A percentile compares a stretch with the other conserved stretches of the same genome.
phyloP scores from a whole-genome alignment of 2,888 invertebrate species.

The Coleophora deauratella region DNA sequence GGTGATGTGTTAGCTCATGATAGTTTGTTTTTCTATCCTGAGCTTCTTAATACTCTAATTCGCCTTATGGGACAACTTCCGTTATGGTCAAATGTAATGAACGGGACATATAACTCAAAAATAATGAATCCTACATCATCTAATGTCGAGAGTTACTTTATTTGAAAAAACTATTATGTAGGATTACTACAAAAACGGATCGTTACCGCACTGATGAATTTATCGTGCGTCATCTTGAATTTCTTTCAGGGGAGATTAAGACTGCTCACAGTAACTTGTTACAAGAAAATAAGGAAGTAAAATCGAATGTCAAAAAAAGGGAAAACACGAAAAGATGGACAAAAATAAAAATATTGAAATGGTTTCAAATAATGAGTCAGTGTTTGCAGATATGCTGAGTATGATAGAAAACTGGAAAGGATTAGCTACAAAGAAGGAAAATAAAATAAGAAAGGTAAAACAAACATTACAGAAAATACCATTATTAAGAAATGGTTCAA shows the following conservation, averaged over 20 bases:
- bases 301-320: not conserved
- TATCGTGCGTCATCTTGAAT: constrained; percentile 3
- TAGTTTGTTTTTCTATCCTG: constrained; percentile 10
- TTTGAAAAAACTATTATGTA: constrained; percentile 10
- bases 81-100: constrained; percentile 10
- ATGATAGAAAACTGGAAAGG: not conserved
- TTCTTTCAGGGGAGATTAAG: constrained; percentile 8
- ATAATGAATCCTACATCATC: constrained; percentile 6
- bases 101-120: constrained; percentile 5
- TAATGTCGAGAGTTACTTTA: constrained; percentile 11
- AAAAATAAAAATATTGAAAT: not conserved
- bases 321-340: too few species aligned
- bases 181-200: constrained; percentile 7
- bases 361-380: not conserved
- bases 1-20: constrained; percentile 7
- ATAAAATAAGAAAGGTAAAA: not conserved
- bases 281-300: not conserved
- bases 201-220: constrained; percentile 8
- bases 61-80: constrained; percentile 10
- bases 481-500: too few species aligned
- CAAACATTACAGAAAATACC: not conserved
- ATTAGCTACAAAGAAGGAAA: not conserved
- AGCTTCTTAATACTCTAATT: constrained; percentile 7
- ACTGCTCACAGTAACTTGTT: constrained; percentile 3
- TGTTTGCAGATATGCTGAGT: not conserved